Evolutionary conservation across 2,113 vertebrate genomes (phyloP).

Genomic region (Hiodon alosoides): DNA sequence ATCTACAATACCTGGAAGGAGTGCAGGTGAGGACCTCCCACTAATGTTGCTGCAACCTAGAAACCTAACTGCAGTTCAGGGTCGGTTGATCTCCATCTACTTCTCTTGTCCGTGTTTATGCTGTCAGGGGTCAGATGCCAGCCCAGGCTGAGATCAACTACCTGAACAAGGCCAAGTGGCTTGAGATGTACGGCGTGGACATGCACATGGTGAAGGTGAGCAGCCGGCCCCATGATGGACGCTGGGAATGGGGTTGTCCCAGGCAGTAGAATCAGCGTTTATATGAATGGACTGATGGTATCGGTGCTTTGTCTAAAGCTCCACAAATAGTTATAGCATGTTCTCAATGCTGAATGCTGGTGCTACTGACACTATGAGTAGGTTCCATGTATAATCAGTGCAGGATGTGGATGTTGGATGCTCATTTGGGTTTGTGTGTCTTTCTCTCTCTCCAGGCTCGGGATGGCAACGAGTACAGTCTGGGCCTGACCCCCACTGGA

Average conservation of each 20-base stretch:
- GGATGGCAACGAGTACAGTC: constrained; percentile 95
- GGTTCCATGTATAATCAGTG: background rate
- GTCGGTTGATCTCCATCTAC: background rate
- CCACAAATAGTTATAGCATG: too few species aligned
- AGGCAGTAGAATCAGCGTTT: background rate
- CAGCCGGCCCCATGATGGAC: too few species aligned
- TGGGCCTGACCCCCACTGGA: constrained; percentile 93
- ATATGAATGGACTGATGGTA: background rate
- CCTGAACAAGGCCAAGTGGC: constrained; percentile 97
- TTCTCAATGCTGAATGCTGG: too few species aligned
- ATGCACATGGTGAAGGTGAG: constrained; percentile 97
- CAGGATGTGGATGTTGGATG: background rate
- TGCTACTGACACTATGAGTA: background rate
- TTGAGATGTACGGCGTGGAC: constrained; percentile 99
- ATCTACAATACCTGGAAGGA: constrained; percentile 91
- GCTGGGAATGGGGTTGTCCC: too few species aligned
- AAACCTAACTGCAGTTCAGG: background rate
- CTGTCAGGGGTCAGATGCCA: constrained; percentile 83
- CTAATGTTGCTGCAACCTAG: background rate
- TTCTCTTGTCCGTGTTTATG: background rate
- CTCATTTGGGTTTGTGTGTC: background rate
- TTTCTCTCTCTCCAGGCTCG: constrained; percentile 68
- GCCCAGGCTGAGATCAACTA: constrained; percentile 97
- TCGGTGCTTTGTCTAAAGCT: too few species aligned
- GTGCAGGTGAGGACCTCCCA: constrained; percentile 65